Base-by-base conservation (phyloP, 2,888 invertebrate genomes). In the Alloscopus bannaensis region DNA sequence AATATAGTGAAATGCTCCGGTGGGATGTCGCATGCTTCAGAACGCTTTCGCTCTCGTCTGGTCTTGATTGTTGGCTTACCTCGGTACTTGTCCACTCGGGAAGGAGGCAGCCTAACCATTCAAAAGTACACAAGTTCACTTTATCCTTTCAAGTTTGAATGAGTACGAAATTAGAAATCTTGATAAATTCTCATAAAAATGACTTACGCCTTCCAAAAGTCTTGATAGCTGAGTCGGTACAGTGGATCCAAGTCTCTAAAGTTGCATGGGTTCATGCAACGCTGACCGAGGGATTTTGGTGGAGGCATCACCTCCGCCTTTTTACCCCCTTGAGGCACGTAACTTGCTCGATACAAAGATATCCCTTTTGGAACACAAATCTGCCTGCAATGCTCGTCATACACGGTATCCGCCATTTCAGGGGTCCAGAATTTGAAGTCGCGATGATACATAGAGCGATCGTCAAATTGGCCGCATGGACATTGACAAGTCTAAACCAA, bases 391-490 rank as follows among this genome's bases (percentile, higher is more conserved):
- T 79, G 65, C 1, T 81, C 81, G 0, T 66, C 82, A 16, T 80
- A 78, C 24, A 78, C 42, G 8, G 64, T 36, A 3, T 72, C 73
- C 1, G 83, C 66, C 69, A 82, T 78, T 36, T 79, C 76, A 24
- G 70, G 50, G 2, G 65, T 81, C 55, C 82, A 72, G 64, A 83
- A 85, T 22, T 71, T 75, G 65, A 83, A 85, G 57, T 84, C 85
- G 8, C 68, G 52, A 40, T 81, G 75, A 55, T 85, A 85, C 16
- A 75, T 83, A 1, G 82, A 80, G 6, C 85, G 79, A 50, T 81
- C 73, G 47, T 85, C 85, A 45, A 82, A 85, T 8, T 82, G 82
- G 13, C 85, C 85, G 70, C 85, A 85, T 0, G 84, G 85, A 62
- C 85, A 85, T 29, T 60, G 65, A 0, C 50, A 18, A 11, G 76